These are phyloP conservation scores for Luperina testacea DNA, from an alignment of 2,888 invertebrate species.

Conservation along the genomic window DNA sequence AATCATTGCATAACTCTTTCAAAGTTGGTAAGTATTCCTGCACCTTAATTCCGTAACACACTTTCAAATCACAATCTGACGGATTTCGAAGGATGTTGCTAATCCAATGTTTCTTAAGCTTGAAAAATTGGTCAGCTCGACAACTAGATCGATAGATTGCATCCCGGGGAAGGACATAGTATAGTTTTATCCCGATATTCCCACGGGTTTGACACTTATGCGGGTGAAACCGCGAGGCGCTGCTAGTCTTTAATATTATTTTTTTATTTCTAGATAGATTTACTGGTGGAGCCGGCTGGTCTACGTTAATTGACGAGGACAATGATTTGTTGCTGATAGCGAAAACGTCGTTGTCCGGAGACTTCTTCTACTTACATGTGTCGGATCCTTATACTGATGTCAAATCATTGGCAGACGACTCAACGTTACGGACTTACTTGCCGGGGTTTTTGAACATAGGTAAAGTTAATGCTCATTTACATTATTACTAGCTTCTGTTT, in stretches of 20 bases:
- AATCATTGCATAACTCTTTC: background rate
- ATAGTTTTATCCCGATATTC: no score
- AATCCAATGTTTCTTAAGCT: background rate
- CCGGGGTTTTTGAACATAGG: conserved; percentile 1
- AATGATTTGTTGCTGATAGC: conserved; percentile 52
- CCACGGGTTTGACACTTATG: no score
- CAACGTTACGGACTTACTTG: fast-evolving
- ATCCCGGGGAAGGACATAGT: no score
- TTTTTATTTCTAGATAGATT: conserved; percentile 36
- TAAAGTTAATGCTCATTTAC: conserved; percentile 1
- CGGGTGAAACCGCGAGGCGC: no score
- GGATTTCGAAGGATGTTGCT: background rate
- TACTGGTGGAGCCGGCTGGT: conserved; percentile 58
- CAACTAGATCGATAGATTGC: background rate
- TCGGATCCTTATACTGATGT: background rate
- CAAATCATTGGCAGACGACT: conserved; percentile 1
- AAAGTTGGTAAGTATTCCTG: background rate
- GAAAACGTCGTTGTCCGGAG: conserved; percentile 42
- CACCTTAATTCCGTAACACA: background rate
- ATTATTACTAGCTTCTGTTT: background rate
- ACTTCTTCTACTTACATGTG: conserved; percentile 23
- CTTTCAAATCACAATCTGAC: background rate
- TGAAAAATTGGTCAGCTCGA: background rate
- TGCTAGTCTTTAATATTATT: background rate
- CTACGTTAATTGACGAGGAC: conserved; percentile 50